Evolutionary conservation across 2,797 vertebrate species (phyloP), one percentile per base, ranked within the genome.

Genomic region (Discoglossus pictus): DNA sequence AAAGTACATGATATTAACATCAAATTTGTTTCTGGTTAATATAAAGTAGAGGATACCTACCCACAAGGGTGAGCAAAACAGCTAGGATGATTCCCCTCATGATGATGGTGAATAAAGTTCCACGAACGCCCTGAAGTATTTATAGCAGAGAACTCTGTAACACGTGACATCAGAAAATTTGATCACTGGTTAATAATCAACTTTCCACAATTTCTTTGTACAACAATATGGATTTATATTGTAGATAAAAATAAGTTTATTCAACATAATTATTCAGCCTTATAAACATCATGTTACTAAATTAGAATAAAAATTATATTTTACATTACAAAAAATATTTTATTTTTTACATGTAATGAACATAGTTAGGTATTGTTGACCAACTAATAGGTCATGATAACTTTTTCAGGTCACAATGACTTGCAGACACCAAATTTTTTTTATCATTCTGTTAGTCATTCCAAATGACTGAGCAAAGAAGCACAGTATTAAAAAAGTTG

Each of bases 41-140:
- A 7, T 42, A 4, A 35, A n/a, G 7, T 7, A 3, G 6, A 2
- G 1, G 23, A 2, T 23, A 63, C 83, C 85, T 77, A 87, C 84
- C 80, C 27, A 66, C 83, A 2, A 84, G 44, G 38, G 78, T 74
- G 69, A 86, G 56, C 11, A 3, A 65, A 27, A 84, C 35, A 1
- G 70, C 66, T 18, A 87, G 68, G 39, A 76, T 11, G 71, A 83
- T 77, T 59, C 76, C 81, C 81, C 72, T 86, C 86, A 87, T 88
- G 70, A 39, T 46, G 85, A 78, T 81, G 74, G 64, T 1, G 80
- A 85, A 80, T 82, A 58, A 2, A 18, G 46, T 47, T 58, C 35
- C 25, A 12, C 1, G 35, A 31, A 10, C 17, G 24, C 53, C 2
- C 15, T 2, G 67, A 60, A 52, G 68, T 69, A 81, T 86, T 85